Conservation (phyloP, 2,797 vertebrate genomes). For the Hippopotamyrus pictus region DNA sequence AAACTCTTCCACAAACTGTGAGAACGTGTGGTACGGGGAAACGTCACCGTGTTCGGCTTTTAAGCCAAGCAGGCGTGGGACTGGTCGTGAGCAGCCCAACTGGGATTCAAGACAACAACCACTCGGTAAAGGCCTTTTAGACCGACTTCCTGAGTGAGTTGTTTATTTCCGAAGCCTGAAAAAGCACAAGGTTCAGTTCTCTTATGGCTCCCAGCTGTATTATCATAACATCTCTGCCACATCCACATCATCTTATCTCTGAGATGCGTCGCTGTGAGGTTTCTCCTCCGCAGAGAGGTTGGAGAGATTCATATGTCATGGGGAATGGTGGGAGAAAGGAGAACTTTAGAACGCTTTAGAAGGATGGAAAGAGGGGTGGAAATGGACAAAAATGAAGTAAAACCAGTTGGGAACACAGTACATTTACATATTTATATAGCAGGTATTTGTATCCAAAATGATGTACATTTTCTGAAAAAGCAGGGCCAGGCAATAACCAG, state of each 20-base stretch:
- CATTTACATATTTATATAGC: background rate
- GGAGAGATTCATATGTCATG: background rate
- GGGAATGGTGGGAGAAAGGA: background rate
- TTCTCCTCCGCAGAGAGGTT: background rate
- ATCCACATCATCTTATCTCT: background rate
- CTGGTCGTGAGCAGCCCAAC: background rate
- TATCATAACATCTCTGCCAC: background rate
- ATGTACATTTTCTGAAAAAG: background rate
- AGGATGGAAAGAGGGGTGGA: background rate
- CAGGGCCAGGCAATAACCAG: background rate
- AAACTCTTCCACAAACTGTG: background rate
- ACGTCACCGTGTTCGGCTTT: background rate
- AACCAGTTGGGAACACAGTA: background rate
- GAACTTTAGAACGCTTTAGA: background rate
- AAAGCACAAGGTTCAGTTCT: background rate
- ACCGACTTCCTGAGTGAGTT: background rate
- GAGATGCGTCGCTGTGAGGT: background rate
- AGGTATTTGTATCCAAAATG: background rate
- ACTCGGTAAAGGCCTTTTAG: background rate
- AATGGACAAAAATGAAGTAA: background rate
- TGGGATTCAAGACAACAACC: background rate
- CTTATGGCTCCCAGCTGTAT: background rate
- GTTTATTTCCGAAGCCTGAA: background rate
- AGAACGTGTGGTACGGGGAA: background rate
- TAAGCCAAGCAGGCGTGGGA: background rate